Evolutionary conservation across 2,113 vertebrate species (phyloP).

Genomic region (Corythoichthys intestinalis): DNA sequence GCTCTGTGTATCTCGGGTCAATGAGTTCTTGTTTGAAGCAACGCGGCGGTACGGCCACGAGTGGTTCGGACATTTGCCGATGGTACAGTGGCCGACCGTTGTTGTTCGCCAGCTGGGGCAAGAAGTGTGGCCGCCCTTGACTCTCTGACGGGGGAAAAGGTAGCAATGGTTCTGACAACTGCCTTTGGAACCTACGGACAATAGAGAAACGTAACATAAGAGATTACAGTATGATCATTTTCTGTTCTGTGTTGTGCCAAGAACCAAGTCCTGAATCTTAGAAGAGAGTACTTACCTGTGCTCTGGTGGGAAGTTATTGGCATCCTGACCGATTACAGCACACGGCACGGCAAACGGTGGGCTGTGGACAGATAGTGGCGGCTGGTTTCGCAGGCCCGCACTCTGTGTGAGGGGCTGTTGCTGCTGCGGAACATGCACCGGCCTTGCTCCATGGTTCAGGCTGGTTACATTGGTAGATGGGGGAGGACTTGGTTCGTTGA

Average conservation of each 20-base stretch:
- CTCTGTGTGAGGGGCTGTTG: constrained; percentile 42
- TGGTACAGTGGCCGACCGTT: constrained; percentile 78
- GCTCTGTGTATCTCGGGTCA: constrained; percentile 84
- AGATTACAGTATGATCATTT: background rate
- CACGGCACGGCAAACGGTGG: constrained; percentile 84
- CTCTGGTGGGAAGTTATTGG: constrained; percentile 79
- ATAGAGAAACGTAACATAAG: background rate
- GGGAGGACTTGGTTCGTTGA: constrained; percentile 62
- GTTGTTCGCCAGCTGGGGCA: constrained; percentile 68
- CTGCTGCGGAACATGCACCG: constrained; percentile 41
- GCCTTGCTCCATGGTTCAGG: constrained; percentile 27
- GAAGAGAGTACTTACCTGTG: constrained; percentile 78
- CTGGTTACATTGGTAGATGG: constrained; percentile 61
- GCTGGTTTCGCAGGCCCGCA: constrained; percentile 54
- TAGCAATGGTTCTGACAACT: constrained; percentile 88
- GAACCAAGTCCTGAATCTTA: background rate
- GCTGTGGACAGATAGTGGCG: constrained; percentile 59
- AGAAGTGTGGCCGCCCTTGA: constrained; percentile 74
- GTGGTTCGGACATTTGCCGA: constrained; percentile 90
- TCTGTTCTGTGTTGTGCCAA: too few relatives aligned
- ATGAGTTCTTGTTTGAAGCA: constrained; percentile 93
- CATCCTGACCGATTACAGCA: constrained; percentile 80
- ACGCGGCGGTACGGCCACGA: constrained; percentile 81
- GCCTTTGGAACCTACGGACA: constrained; percentile 84
- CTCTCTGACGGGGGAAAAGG: constrained; percentile 67